Conservation (phyloP, 92 coral and sea anemone genomes). For the Zoanthus gigantus region DNA sequence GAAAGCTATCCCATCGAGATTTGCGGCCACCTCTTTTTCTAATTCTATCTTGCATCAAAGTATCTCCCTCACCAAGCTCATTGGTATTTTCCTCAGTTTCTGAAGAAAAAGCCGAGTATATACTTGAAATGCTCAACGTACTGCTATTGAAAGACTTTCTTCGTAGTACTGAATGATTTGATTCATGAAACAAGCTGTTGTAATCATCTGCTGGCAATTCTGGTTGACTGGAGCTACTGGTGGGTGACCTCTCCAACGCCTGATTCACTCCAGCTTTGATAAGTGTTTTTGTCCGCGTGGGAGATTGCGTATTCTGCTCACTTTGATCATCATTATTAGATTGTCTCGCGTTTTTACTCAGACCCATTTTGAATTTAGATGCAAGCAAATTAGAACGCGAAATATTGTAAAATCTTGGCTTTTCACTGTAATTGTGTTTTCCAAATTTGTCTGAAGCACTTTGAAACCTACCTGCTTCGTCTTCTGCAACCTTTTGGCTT, state of each 20-base stretch:
- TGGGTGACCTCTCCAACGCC: constrained; percentile 12
- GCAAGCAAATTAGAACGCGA: constrained; percentile 71
- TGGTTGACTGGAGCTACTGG: not conserved
- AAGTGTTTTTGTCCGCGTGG: not conserved
- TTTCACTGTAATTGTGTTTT: not conserved
- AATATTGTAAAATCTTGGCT: constrained; percentile 29
- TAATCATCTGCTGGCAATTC: not conserved
- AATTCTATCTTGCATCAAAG: constrained; percentile 36
- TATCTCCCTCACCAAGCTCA: constrained; percentile 63
- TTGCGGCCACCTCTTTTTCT: constrained; percentile 60
- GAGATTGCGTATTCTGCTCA: not conserved
- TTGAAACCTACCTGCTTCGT: not conserved
- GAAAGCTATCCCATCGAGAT: constrained; percentile 94
- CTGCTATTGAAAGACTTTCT: not conserved
- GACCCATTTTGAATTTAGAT: constrained; percentile 59
- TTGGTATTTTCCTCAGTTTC: constrained; percentile 78
- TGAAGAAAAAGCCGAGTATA: constrained; percentile 62
- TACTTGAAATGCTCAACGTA: constrained; percentile 7
- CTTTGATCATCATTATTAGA: constrained; percentile 1
- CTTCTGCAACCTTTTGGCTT: not conserved
- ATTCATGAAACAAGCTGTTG: not conserved
- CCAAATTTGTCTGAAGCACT: not conserved
- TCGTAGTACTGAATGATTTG: not conserved
- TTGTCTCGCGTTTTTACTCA: constrained; percentile 25
- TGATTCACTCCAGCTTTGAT: not conserved